Base-by-base conservation (phyloP, 2,888 invertebrate genomes). In the Lycaena phlaeas region DNA sequence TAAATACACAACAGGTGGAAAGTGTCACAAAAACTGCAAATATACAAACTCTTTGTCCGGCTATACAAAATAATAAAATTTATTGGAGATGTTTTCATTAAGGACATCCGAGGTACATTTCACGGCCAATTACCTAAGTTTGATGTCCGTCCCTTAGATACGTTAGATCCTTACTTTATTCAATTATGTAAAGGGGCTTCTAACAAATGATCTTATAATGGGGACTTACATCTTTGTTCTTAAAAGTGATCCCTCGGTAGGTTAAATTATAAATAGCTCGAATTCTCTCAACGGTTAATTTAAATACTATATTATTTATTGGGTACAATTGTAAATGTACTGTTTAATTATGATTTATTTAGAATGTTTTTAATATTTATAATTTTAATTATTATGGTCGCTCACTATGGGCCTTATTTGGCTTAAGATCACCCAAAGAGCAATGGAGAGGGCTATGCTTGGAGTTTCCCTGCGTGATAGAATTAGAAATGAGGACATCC, bases 181-280 rank as follows among this genome's bases (percentile, higher is more conserved):
- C 39, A 39, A 39, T 39, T 39, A 39, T 39, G 39, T 39, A 39
- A 39, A 30, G 12, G 39, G 30, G 15, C 26, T 39, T 39, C 30
- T 39, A 22, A 39, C 26, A 39, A 25, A 25, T 26, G 39, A 34
- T 34, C 34, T 34, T 22, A 9, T 34, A 34, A 18, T 17, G 18
- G 31, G n/a, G 18, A 17, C 31, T 12, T 14, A 14, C 34, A 4
- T 22, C 18, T 34, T 22, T 22, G 18, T 22, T 9, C 34, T 22
- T 22, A 22, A 18, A 11, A 29, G 14, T 12, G 18, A 34, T 34
- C 34, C 34, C 34, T 18, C 3, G 12, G 22, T 9, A 27, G n/a
- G n/a, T n/a, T 25, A 9, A 5, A 11, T 14, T 30, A 15, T 1
- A 30, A 30, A 30, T 30, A n/a, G n/a, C n/a, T n/a, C n/a, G n/a